Evolutionary conservation across 2,888 invertebrate genomes (phyloP).

Genomic region (Phania funesta): DNA sequence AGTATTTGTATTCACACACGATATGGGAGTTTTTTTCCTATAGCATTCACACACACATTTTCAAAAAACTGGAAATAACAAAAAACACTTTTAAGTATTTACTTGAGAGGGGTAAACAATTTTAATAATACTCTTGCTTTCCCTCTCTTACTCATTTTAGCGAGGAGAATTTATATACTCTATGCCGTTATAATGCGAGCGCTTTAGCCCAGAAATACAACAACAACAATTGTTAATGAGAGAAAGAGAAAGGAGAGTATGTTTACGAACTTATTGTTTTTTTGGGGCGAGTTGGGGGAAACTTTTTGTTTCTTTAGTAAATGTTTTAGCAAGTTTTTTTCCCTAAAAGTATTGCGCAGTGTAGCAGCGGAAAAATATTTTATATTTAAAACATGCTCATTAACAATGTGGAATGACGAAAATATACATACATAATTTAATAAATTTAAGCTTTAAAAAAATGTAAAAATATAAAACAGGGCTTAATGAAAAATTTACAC

Average conservation of each 20-base stretch:
- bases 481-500: no score
- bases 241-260: conserved; percentile 59
- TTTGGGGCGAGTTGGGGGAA: conserved; percentile 34
- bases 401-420: conserved; percentile 2
- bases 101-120: conserved; percentile 23
- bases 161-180: neutral
- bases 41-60: conserved; percentile 28
- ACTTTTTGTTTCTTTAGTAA: conserved; percentile 17
- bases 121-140: conserved; percentile 43
- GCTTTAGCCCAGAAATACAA: neutral
- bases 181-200: conserved; percentile 11
- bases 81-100: conserved; percentile 19
- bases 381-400: conserved; percentile 18
- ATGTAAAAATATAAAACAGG: neutral
- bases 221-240: conserved; percentile 31
- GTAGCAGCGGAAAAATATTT: neutral
- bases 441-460: no score
- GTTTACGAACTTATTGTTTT: conserved; percentile 21
- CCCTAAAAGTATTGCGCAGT: conserved; percentile 53
- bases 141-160: conserved; percentile 56
- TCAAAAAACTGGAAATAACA: conserved; percentile 56
- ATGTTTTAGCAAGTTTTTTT: conserved; percentile 39
- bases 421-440: neutral
- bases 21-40: conserved; percentile 13
- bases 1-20: conserved; percentile 7